Conservation (phyloP, 2,888 invertebrate species). For the Unio pictorum region DNA sequence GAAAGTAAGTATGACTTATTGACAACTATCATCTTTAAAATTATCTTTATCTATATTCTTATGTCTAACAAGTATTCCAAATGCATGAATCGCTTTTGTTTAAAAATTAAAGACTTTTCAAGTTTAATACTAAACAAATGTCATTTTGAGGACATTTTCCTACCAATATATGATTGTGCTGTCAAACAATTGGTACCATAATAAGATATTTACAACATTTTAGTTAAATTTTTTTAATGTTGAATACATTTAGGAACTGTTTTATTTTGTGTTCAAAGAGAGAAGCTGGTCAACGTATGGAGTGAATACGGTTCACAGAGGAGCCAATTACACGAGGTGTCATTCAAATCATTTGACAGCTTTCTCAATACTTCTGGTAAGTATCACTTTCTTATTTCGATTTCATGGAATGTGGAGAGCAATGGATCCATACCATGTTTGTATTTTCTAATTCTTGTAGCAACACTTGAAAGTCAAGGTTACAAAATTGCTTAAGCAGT, state of each 20-base stretch:
- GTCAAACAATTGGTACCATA: no score
- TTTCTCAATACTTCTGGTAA: slow-evolving; percentile 63
- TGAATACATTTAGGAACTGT: no score
- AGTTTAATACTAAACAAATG: no score
- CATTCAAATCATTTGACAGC: slow-evolving; percentile 60
- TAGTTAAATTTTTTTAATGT: no score
- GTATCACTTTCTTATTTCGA: slow-evolving; percentile 1
- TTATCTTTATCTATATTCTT: neutral
- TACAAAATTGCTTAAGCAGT: no score
- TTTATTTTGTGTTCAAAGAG: slow-evolving; percentile 28
- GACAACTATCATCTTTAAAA: neutral
- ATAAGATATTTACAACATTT: no score
- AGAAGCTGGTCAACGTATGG: slow-evolving; percentile 53
- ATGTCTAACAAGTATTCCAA: neutral
- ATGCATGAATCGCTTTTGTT: no score
- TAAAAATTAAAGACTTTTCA: no score
- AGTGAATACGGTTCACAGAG: slow-evolving; percentile 34
- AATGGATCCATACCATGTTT: neutral
- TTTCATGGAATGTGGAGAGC: neutral
- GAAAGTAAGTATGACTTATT: slow-evolving; percentile 32
- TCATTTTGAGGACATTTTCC: no score
- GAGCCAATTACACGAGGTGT: slow-evolving; percentile 48
- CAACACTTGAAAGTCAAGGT: no score
- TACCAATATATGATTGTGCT: no score
- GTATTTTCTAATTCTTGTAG: neutral